Evolutionary conservation across 2,888 invertebrate species (phyloP), one percentile per base, ranked within the genome.

Genomic region (Euzophera pinguis): DNA sequence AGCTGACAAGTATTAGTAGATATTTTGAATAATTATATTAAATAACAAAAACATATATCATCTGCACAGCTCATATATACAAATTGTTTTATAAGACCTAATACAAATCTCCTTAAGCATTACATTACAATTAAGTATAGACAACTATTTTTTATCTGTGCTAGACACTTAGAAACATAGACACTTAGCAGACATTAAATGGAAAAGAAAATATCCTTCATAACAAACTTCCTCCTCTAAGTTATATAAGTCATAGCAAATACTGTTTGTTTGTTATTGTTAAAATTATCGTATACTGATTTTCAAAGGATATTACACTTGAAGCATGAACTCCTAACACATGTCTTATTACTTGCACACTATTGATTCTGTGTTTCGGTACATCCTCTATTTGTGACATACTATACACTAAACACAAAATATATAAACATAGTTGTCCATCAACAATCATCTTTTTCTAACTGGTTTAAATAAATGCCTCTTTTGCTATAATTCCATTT

Each of bases 1-100:
- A 89, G 89, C 89, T 73, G 63, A 58, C 63, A 58, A 64, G 56
- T 65, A 59, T 56, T 50, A 53, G 63, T 57, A 63, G n/a, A n/a
- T 59, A 57, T 54, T 61, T 56, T 60, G 61, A 60, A 49, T 63
- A 58, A 66, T 54, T 64, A 58, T 45, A 56, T 65, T 61, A 59
- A 59, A 59, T 22, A 5, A 22, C 22, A 22, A 3, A 22, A 22
- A 2, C 22, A 22, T n/a, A 22, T 22, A 22, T 22, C n/a, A n/a
- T 54, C 3, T 58, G 54, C 42, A 53, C 54, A 58, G 34, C 50
- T 58, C 60, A 57, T 45, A 50, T 27, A 5, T 22, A 22, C 22
- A 22, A 22, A 22, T 22, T 35, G 22, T 53, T 52, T 51, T 53
- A 45, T 50, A 35, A 49, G 45, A 53, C 54, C 56, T 61, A 53